These are phyloP conservation scores for Bombus superbus DNA, from an alignment of 1,140 invertebrate species.

Conservation along the genomic window DNA sequence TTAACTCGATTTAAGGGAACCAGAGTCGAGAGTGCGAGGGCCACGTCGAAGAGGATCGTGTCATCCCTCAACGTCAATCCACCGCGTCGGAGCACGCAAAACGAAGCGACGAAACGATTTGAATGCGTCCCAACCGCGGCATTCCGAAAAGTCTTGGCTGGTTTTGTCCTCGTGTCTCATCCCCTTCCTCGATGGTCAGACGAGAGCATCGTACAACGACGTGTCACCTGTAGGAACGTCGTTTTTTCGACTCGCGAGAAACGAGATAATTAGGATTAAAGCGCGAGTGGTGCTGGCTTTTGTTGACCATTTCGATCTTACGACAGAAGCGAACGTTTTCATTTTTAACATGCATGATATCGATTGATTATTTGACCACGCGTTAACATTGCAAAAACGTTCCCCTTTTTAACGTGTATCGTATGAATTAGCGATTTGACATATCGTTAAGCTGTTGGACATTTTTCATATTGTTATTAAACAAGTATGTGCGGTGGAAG, in stretches of 20 bases:
- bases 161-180: conserved; percentile 26
- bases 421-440: too few relatives aligned
- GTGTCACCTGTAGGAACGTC: conserved; percentile 26
- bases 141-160: conserved; percentile 58
- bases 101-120: conserved; percentile 69
- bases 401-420: too few relatives aligned
- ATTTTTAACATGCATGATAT: too few relatives aligned
- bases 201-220: not conserved
- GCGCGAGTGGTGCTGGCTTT: too few relatives aligned
- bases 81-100: conserved; percentile 54
- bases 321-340: too few relatives aligned
- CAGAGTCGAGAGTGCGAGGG: conserved; percentile 46
- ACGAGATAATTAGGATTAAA: conserved; percentile 50
- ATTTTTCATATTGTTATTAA: too few relatives aligned
- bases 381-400: too few relatives aligned
- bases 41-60: conserved; percentile 50
- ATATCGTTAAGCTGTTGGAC: too few relatives aligned
- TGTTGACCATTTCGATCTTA: too few relatives aligned
- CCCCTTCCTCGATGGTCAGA: not conserved
- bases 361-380: too few relatives aligned
- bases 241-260: conserved; percentile 45
- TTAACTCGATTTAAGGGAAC: conserved; percentile 50
- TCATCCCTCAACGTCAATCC: conserved; percentile 69
- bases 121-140: conserved; percentile 58
- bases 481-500: too few relatives aligned